Evolutionary conservation across 1,140 invertebrate species (phyloP), one percentile per base, ranked within the genome.

Genomic region (Nasonia giraulti): DNA sequence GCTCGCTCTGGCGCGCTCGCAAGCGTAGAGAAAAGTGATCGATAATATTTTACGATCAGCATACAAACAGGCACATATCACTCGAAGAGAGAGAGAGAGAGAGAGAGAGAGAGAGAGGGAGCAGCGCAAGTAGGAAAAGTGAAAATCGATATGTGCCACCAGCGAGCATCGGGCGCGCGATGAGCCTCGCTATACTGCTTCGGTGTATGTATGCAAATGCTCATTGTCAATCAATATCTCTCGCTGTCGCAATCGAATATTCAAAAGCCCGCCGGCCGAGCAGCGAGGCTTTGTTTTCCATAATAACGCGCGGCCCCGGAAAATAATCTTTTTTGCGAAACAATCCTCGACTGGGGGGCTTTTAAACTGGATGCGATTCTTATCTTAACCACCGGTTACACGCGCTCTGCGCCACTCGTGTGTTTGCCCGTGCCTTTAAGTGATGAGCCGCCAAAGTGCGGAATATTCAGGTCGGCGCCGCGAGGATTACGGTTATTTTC

Each of bases 31-130:
- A 74, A 80, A 84, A 75, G 68, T 75, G 80, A 81, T 81, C 79
- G 74, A 85, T 74, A 81, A 85, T 85, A 81, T 85, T 80, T 85
- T 85, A 85, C 74, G 83, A 80, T 55, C 79, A 62, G 84, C 50
- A 85, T 85, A 77, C 79, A 81, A 81, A 85, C 40, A 77, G 71
- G 55, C 62, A 44, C 40, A 76, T 85, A 85, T 85, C 78, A 81
- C 73, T 81, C 27, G 44, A 23, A 47, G 55, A 62, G 55, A n/a
- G 55, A 20, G 55, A 7, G 55, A n/a, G 55, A n/a, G 20, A n/a
- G 55, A n/a, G 20, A n/a, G 27, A 14, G 40, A 40, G 55, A 23
- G 77, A 17, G 77, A 40, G 55, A n/a, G 4, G 14, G 55, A 1
- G 20, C 14, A 5, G 55, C 14, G 31, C 62, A 68, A 77, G 75